Conservation (phyloP, 2,797 vertebrate species). For the Tokudaia muenninki region DNA sequence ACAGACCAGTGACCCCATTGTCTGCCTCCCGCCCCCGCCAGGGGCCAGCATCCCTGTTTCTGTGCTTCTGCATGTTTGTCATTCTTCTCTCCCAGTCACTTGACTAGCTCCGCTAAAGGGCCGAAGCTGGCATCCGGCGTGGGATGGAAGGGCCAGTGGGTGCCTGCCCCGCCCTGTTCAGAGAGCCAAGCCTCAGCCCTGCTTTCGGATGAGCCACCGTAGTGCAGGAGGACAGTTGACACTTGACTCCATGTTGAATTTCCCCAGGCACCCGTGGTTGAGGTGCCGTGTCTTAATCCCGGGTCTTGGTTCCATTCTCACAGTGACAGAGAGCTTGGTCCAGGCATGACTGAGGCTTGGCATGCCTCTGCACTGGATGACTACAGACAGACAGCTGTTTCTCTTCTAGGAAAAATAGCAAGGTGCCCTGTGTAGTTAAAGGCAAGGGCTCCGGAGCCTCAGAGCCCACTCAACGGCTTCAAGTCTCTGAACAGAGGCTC, state of each 20-base stretch:
- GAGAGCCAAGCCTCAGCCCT: neutral
- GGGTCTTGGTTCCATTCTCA: neutral
- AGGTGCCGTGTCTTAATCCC: neutral
- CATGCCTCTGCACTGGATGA: neutral
- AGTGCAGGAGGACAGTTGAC: rapidly evolving
- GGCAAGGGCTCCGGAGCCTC: neutral
- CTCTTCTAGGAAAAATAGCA: neutral
- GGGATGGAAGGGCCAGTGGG: neutral
- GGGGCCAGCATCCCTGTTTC: conserved; percentile 69
- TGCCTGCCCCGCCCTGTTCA: neutral
- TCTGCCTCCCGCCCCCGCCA: conserved; percentile 59
- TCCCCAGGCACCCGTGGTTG: neutral
- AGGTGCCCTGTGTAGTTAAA: no score
- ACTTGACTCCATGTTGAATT: neutral
- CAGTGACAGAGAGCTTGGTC: neutral
- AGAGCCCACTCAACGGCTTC: neutral
- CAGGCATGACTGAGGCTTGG: neutral
- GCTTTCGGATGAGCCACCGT: neutral
- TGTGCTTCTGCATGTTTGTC: conserved; percentile 82
- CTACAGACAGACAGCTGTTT: neutral
- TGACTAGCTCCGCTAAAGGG: conserved; percentile 46
- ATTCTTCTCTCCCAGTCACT: conserved; percentile 69
- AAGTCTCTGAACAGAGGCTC: neutral
- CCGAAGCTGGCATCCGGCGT: neutral
- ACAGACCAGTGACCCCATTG: conserved; percentile 74